Base-by-base conservation (phyloP, 2,888 invertebrate genomes). In the Ligdia adustata region DNA sequence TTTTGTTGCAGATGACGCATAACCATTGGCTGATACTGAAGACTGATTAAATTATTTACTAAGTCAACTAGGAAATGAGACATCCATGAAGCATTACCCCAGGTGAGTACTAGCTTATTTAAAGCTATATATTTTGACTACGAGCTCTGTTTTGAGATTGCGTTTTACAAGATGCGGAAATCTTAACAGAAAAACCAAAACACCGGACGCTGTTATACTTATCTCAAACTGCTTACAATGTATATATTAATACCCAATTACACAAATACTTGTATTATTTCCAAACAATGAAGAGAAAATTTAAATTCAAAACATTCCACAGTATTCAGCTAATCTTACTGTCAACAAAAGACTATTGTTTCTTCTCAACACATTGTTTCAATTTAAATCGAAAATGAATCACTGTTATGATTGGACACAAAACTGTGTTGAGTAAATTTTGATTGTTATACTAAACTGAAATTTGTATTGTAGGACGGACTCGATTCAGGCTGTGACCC, bases 281-380 rank as follows among this genome's bases (percentile, higher is more conserved):
- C 66, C 70, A 82, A 86, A 87, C 87, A 87, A 82, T 81, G 76
- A 75, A 81, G 83, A 75, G 83, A 85, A 82, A 74, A 82, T 80
- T 84, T 76, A 76, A 82, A 82, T 80, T 82, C 82, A 87, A 84
- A 89, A 89, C 88, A 90, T 83, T 81, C 82, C 76, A 78, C 80
- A 79, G 81, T 77, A 86, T 88, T 88, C 86, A 87, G 88, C 88
- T 89, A 88, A 90, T 89, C 87, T 85, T 74, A 76, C 66, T 77
- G 80, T 82, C 84, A 84, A 90, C 87, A 90, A 88, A 85, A 75
- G 84, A 81, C 85, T 82, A 89, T 89, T 90, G 89, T 90, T 79
- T 80, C 73, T 72, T 76, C 76, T 72, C 52, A 45, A 79, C 69
- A 87, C 88, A 90, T 88, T 89, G 90, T 90, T 82, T 86, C 82